A percentile compares a stretch with the other conserved stretches of the same genome.
These are phyloP conservation scores for Rhogogaster chlorosoma DNA, from an alignment of 2,888 invertebrate genomes.

Conservation along the genomic window DNA sequence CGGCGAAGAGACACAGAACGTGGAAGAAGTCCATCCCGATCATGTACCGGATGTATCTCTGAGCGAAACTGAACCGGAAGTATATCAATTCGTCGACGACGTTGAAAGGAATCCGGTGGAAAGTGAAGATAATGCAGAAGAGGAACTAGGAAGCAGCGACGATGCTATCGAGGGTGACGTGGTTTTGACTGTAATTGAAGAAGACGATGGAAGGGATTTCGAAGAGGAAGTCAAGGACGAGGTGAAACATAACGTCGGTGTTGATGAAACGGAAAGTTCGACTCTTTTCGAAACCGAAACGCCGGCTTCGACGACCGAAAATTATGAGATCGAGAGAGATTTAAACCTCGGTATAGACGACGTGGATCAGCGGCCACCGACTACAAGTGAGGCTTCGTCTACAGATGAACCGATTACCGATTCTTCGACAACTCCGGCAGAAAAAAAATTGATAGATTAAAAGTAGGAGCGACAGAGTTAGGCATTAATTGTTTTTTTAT, in stretches of 20 bases:
- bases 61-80: neutral
- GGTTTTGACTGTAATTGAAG: neutral
- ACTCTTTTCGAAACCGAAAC: slow-evolving; percentile 54
- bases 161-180: neutral
- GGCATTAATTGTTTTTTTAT: neutral
- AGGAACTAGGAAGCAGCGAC: slow-evolving; percentile 11
- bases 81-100: slow-evolving; percentile 9
- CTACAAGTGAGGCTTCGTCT: neutral
- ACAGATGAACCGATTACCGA: neutral
- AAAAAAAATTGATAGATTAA: neutral
- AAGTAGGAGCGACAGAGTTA: neutral
- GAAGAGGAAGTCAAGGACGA: neutral
- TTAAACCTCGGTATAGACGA: slow-evolving; percentile 54
- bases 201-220: neutral
- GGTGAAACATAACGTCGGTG: neutral
- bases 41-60: neutral
- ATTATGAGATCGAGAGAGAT: slow-evolving; percentile 53
- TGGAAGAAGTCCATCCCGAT: neutral
- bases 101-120: neutral
- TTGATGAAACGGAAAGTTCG: slow-evolving; percentile 24
- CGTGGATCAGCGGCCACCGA: neutral
- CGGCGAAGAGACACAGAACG: neutral
- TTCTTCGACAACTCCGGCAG: neutral
- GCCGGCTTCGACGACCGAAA: slow-evolving; percentile 47
- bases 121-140: neutral